Base-by-base conservation (phyloP, 2,797 vertebrate species). In the Lophotriccus pileatus region DNA sequence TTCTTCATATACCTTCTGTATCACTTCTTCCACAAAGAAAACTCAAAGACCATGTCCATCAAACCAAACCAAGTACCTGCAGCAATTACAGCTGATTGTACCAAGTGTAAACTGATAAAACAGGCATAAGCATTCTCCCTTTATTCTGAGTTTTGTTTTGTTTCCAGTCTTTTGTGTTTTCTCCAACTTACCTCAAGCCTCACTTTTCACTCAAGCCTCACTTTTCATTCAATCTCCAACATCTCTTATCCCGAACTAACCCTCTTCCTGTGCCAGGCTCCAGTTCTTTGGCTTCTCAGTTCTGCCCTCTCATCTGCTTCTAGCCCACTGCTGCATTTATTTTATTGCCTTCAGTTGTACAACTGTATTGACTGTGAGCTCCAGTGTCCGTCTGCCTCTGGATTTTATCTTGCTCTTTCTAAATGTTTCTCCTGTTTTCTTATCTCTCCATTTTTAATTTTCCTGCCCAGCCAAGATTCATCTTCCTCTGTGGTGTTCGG, bases 11-110 rank as follows among this genome's bases (percentile, higher is more conserved):
- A 63, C 12, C 2, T 70, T 62, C 64, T 43, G 8, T 39, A 43
- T 25, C 20, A 43, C 30, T 30, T 87, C 34, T 89, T 76, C 36
- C 36, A 47, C n/a, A 24, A 47, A 23, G 19, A 56, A 56, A 82
- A 64, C 1, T 4, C 21, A 3, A 13, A 56, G 10, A 37, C 27
- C 67, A 34, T 7, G 27, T 28, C 14, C 43, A 37, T 17, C 3
- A 2, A 37, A 32, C 3, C 39, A 67, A 60, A 77, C 11, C 32
- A 70, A 86, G 15, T 21, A 49, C 23, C 58, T 56, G 28, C 55
- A 32, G 27, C 34, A 16, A 16, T 34, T 36, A 16, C 0, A 73
- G 22, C 10, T 4, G 0, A 2, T 16, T n/a, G 22, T 34, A 44
- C 24, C 10, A 14, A 18, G 1, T 10, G 20, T 14, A 30, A 27